Evolutionary conservation across 2,888 invertebrate genomes (phyloP), one percentile per base, ranked within the genome.

Genomic region (Phalera bucephala): DNA sequence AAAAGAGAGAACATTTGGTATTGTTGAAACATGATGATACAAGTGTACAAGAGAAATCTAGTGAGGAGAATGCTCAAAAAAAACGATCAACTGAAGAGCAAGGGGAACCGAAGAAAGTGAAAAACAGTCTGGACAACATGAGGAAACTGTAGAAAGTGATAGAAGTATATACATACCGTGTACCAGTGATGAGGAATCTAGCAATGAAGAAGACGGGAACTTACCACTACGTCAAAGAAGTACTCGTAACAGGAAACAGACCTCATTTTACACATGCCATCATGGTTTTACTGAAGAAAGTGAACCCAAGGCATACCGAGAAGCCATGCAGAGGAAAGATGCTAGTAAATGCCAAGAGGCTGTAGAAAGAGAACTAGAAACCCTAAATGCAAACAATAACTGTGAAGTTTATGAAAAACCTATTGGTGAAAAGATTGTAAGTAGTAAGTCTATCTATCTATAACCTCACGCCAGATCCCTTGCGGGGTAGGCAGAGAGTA

Each of bases 341-440:
- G 10, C 15, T 17, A 15, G 15, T 1, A 23, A 23, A 6, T 31
- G 32, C 25, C 25, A 25, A 11, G 25, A 32, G 15, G 32, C 25
- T 3, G 25, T 32, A 14, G 15, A 23, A 5, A 17, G 8, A 11
- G 23, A 32, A 12, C 11, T 32, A 6, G 15, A 32, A 11, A 7
- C 11, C 17, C 17, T 32, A 11, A 32, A 32, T 17, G 32, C 25
- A 23, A 32, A 32, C 25, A 8, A 32, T 15, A 32, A 25, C 1
- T 32, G 25, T 33, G n/a, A n/a, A 17, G 3, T 40, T 3, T 42
- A 42, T 30, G 31, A 54, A 2, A 0, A 9, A 31, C 50, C 52
- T 1, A 20, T 5, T 1, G 36, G 19, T 31, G 20, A 21, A 9
- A 54, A 51, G 9, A n/a, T 37, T 0, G n/a, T n/a, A n/a, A n/a